Evolutionary conservation across 2,113 vertebrate genomes (phyloP).

Genomic region (Fulica atra): DNA sequence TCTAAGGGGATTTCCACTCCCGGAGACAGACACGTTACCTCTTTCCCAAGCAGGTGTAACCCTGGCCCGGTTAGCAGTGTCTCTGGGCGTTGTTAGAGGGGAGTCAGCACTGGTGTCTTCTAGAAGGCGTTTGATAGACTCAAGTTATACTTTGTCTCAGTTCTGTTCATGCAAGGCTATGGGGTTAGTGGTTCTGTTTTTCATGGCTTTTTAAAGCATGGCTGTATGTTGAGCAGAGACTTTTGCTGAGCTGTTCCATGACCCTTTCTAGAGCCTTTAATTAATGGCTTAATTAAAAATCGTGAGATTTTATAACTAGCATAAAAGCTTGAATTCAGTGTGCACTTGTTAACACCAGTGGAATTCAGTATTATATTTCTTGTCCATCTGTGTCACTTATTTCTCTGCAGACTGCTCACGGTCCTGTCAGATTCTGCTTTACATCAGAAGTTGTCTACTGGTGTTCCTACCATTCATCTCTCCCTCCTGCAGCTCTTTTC

Average conservation of each 20-base stretch:
- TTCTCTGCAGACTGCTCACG: not conserved
- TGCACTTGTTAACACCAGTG: not conserved
- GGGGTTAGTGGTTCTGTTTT: not conserved
- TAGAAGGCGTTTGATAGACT: not conserved
- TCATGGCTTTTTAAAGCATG: not conserved
- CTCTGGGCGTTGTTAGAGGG: not conserved
- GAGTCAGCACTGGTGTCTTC: not conserved
- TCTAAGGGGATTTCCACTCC: not conserved
- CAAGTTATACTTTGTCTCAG: not conserved
- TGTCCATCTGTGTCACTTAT: not conserved
- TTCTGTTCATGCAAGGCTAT: not conserved
- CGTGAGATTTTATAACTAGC: not conserved
- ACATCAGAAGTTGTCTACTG: not conserved
- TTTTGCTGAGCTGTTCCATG: not conserved
- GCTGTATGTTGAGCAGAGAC: not conserved
- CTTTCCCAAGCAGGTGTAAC: not conserved
- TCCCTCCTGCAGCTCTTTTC: not conserved
- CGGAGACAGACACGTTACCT: not conserved
- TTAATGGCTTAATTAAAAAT: not conserved
- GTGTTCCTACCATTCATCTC: not conserved
- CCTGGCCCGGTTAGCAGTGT: not conserved
- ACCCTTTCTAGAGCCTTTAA: not conserved
- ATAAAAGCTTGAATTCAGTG: not conserved
- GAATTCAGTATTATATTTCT: not conserved
- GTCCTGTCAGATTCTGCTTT: not conserved